Percentiles rank a stretch among this genome's conserved stretches.
Conservation (phyloP, 1,140 invertebrate species). For the Drosophila mauritiana region DNA sequence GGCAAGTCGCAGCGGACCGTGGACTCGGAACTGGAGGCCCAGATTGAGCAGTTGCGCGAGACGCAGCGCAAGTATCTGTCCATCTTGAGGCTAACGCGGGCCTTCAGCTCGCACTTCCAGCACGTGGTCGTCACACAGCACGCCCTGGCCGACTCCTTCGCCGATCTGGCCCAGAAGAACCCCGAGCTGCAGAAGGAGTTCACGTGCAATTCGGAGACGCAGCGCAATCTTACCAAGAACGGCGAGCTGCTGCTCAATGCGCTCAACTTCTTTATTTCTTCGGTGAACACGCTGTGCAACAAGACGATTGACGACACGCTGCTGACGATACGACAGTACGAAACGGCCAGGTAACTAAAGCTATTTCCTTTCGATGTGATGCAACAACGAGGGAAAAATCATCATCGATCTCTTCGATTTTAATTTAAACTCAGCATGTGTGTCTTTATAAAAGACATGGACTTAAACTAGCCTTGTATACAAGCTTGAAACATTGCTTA, state of each 20-base stretch:
- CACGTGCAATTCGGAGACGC: conserved; percentile 97
- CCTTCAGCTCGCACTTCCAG: conserved; percentile 94
- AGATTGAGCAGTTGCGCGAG: conserved; percentile 95
- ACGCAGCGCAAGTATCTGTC: conserved; percentile 97
- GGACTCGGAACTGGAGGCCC: conserved; percentile 93
- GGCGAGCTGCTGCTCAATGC: conserved; percentile 96
- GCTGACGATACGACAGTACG: conserved; percentile 96
- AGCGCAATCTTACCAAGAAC: conserved; percentile 96
- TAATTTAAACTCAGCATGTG: no score
- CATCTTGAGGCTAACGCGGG: conserved; percentile 93
- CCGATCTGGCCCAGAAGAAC: conserved; percentile 97
- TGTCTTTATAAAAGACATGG: no score
- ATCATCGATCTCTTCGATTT: not conserved
- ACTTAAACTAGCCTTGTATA: no score
- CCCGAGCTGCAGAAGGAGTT: conserved; percentile 98
- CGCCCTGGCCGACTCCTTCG: conserved; percentile 88
- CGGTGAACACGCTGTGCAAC: conserved; percentile 97
- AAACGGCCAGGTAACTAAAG: conserved; percentile 91
- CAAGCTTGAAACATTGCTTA: no score
- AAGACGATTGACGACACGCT: conserved; percentile 99
- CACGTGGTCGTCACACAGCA: conserved; percentile 94
- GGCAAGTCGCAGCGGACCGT: conserved; percentile 95
- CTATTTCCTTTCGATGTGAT: not conserved
- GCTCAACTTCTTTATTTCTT: conserved; percentile 98
- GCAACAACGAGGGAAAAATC: not conserved